Evolutionary conservation across 2,797 vertebrate species (phyloP).

Genomic region (Alcedo atthis): DNA sequence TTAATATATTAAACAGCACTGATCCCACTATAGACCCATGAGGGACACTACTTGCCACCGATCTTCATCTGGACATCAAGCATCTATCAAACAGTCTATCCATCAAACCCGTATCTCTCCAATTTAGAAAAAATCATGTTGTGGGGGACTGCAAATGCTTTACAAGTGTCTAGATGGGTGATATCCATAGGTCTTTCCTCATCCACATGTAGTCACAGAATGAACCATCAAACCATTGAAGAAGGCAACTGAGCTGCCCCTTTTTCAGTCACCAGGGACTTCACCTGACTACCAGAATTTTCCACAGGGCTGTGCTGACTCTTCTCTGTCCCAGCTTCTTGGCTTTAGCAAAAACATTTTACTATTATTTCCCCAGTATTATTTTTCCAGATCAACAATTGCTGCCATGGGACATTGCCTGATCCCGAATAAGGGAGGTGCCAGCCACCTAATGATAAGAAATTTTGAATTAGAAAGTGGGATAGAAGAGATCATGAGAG

Average conservation of each 20-base stretch:
- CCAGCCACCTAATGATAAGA: neutral
- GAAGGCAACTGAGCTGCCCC: neutral
- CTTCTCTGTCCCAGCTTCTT: neutral
- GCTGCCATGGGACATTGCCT: neutral
- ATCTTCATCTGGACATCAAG: neutral
- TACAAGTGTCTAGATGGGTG: neutral
- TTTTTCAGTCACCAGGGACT: neutral
- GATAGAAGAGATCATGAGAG: neutral
- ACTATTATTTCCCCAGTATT: neutral
- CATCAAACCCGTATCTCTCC: neutral
- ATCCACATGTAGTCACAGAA: neutral
- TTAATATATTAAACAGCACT: neutral
- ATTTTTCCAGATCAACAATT: constrained; percentile 22
- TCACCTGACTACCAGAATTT: neutral
- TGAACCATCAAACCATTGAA: neutral
- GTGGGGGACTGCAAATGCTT: neutral
- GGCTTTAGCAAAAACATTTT: neutral
- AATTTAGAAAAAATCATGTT: neutral
- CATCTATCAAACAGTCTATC: neutral
- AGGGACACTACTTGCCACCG: neutral
- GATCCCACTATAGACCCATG: neutral
- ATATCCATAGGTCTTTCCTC: neutral
- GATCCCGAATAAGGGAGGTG: neutral
- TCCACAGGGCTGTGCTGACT: neutral
- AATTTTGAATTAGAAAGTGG: neutral